Conservation (phyloP, 2,113 vertebrate genomes). For the Psilopsiagon aymara region DNA sequence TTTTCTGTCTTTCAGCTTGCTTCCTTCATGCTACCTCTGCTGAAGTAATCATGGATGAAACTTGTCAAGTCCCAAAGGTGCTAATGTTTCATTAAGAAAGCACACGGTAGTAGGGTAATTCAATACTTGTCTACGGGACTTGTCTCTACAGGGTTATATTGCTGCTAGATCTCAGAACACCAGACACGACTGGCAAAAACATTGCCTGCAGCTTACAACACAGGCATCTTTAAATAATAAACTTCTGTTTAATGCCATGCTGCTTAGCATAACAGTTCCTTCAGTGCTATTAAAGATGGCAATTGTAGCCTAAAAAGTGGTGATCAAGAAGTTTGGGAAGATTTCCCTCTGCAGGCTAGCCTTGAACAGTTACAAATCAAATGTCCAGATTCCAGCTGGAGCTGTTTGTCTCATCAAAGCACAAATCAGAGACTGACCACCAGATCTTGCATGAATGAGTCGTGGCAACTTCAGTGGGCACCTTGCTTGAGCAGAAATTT, state of each 20-base stretch:
- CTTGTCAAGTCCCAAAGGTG: background rate
- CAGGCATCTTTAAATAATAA: background rate
- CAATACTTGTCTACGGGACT: background rate
- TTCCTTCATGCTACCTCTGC: conserved; percentile 7
- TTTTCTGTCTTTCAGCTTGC: conserved; percentile 26
- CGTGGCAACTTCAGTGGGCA: background rate
- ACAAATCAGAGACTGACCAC: background rate
- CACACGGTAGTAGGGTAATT: background rate
- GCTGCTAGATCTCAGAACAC: background rate
- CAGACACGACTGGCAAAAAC: background rate
- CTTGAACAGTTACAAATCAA: background rate
- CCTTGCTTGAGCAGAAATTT: background rate
- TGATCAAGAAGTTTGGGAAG: background rate
- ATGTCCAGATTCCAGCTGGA: background rate
- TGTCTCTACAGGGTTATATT: conserved; percentile 8
- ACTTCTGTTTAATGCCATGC: background rate
- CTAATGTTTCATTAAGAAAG: conserved; percentile 32
- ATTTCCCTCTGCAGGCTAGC: background rate
- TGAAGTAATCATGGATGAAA: conserved; percentile 5
- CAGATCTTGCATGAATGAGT: background rate
- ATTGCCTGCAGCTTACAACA: background rate
- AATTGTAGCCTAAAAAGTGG: background rate
- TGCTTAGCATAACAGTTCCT: background rate
- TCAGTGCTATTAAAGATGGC: background rate
- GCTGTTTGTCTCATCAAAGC: background rate